Evolutionary conservation across 1,140 invertebrate genomes (phyloP).

Genomic region (Polypedilum vanderplanki): DNA sequence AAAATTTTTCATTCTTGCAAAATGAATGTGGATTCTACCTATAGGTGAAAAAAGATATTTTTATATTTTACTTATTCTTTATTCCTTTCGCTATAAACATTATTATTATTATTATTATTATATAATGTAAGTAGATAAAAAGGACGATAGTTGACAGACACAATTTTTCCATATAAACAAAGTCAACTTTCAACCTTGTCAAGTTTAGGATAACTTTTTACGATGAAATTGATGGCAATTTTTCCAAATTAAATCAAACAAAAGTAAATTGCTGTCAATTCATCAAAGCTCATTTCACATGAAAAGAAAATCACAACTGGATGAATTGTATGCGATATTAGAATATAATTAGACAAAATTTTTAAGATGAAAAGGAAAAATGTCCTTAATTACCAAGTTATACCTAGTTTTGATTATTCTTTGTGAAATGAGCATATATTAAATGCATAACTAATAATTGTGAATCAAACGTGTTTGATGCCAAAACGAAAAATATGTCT

Average conservation of each 20-base stretch:
- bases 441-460: neutral
- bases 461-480: constrained; percentile 21
- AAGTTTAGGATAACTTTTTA: neutral
- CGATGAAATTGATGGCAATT: neutral
- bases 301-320: constrained; percentile 1
- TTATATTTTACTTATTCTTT: neutral
- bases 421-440: neutral
- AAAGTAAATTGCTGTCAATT: too few relatives aligned
- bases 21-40: neutral
- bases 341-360: constrained; percentile 20
- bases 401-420: constrained; percentile 4
- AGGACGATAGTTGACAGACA: neutral
- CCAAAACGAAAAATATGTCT: constrained; percentile 24
- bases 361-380: neutral
- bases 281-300: too few relatives aligned
- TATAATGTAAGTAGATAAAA: neutral
- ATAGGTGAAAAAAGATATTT: neutral
- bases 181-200: neutral
- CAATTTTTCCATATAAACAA: neutral
- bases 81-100: neutral
- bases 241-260: too few relatives aligned
- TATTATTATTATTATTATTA: neutral
- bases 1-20: constrained; percentile 27
- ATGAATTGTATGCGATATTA: constrained; percentile 23
- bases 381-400: neutral